Evolutionary conservation across 2,888 invertebrate genomes (phyloP).

Genomic region (Torymus aiolomorphi): DNA sequence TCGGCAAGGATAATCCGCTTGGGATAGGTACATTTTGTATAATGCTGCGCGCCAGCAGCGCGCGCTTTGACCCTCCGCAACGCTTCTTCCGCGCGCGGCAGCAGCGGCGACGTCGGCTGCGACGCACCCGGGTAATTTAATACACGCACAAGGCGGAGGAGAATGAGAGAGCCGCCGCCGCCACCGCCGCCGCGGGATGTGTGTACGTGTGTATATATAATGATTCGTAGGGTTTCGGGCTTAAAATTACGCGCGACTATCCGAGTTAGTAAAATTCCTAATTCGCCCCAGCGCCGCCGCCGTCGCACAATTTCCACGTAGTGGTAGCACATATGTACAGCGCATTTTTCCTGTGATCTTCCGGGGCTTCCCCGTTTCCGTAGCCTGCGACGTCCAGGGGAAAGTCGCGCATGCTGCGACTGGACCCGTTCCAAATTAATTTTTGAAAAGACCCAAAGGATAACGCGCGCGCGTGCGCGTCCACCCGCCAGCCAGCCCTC

Average conservation of each 20-base stretch:
- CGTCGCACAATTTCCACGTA: slow-evolving; percentile 58
- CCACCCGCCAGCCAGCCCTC: slow-evolving; percentile 17
- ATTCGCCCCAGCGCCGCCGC: slow-evolving; percentile 66
- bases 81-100: neutral
- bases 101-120: neutral
- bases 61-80: slow-evolving; percentile 44
- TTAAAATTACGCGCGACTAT: slow-evolving; percentile 76
- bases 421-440: slow-evolving; percentile 75
- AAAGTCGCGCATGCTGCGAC: slow-evolving; percentile 60
- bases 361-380: slow-evolving; percentile 70
- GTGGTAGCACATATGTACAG: slow-evolving; percentile 55
- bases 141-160: slow-evolving; percentile 69
- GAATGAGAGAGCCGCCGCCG: neutral
- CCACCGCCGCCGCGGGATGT: neutral
- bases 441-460: slow-evolving; percentile 68
- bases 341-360: slow-evolving; percentile 75
- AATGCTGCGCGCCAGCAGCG: slow-evolving; percentile 26
- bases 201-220: slow-evolving; percentile 58
- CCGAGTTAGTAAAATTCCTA: slow-evolving; percentile 75
- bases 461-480: slow-evolving; percentile 52
- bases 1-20: slow-evolving; percentile 45
- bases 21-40: slow-evolving; percentile 46
- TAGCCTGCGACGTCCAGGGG: neutral
- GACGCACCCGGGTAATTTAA: slow-evolving; percentile 69
- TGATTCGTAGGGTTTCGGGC: slow-evolving; percentile 75